phyloP scores from a whole-genome alignment of 2,113 vertebrate genomes.

The Centropus unirufus region DNA sequence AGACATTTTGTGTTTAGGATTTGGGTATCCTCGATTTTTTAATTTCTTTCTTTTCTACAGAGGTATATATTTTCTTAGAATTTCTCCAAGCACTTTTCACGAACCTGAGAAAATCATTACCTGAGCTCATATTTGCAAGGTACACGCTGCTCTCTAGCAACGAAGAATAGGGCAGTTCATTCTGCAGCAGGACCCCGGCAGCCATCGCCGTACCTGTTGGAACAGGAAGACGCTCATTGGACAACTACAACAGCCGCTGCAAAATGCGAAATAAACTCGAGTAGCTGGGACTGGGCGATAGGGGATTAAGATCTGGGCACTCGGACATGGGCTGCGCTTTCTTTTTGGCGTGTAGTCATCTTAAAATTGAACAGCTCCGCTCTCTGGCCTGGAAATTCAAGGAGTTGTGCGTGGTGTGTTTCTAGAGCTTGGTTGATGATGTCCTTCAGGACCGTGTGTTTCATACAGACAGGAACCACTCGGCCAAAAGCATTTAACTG shows the following conservation, averaged over 20 bases:
- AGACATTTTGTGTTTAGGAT: neutral
- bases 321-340: neutral
- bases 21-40: no score
- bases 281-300: neutral
- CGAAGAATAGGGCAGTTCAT: conserved; percentile 76
- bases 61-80: neutral
- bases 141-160: conserved; percentile 65
- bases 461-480: neutral
- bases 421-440: neutral
- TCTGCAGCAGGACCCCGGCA: conserved; percentile 86
- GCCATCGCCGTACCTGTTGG: conserved; percentile 85
- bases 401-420: neutral
- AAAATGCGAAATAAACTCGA: neutral
- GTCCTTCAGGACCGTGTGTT: neutral
- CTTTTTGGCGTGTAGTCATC: neutral
- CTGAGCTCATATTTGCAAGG: conserved; percentile 82
- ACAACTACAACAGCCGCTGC: neutral
- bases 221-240: conserved; percentile 4
- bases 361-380: neutral
- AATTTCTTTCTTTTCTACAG: neutral
- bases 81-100: neutral
- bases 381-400: neutral
- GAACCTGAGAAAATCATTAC: conserved; percentile 72
- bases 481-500: neutral
- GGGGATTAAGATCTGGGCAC: neutral